Base-by-base conservation (phyloP, 1,140 invertebrate species). In the Pantala flavescens region DNA sequence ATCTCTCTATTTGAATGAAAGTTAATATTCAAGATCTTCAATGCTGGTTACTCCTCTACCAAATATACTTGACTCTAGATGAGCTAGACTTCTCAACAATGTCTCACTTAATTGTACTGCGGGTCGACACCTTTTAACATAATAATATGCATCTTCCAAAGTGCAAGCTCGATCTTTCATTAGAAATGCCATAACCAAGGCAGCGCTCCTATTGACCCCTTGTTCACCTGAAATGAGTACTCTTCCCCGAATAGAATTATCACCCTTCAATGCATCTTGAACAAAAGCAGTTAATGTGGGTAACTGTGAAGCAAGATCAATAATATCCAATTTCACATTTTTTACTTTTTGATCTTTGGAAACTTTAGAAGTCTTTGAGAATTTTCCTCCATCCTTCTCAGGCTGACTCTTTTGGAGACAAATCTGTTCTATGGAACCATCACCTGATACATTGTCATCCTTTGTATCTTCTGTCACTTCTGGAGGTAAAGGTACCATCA, bases 101-200 rank as follows among this genome's bases (percentile, higher is more conserved):
- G 74, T 43, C 23, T 75, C 73, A 55, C 76, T 76, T 0, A 79
- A 79, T 72, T 81, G 80, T 43, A 80, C 78, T 70, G 80, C 78
- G n/a, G 80, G 78, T 42, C 80, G 76, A 24, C 79, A 77, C 16
- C 79, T 77, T 70, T 78, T 79, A 12, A 81, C 79, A 73, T 81
- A 81, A 74, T 81, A 81, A 76, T 79, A 81, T 24, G 80, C 80
- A 76, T 81, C 81, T 70, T 80, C 81, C 43, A 81, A 76, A 23
- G 80, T 80, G 73, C 79, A 81, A 12, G 71, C 70, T 16, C 77
- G 76, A 70, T 77, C 72, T 36, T 77, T 42, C 80, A 81, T 81
- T 49, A 81, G 73, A 28, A 78, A 78, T 21, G 78, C 79, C 76
- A 81, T 80, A 55, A 78, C 77, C 12, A 81, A 73, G 12, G 78